These are phyloP conservation scores for Falco punctatus DNA, from an alignment of 2,113 vertebrate species.

Conservation along the genomic window DNA sequence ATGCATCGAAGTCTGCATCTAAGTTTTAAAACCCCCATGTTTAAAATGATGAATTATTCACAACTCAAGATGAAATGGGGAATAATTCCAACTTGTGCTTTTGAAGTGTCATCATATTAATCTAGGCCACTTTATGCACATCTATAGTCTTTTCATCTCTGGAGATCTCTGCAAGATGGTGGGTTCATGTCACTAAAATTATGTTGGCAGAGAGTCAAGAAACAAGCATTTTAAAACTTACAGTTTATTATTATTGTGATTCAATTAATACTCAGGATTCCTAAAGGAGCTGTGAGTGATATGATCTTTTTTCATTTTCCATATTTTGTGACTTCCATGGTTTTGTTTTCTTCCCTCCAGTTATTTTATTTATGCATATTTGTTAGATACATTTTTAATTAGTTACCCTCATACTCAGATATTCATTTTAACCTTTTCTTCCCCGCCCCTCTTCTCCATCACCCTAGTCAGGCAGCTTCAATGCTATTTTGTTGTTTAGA, in stretches of 20 bases:
- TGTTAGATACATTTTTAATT: conserved; percentile 10
- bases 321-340: not conserved
- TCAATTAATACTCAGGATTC: conserved; percentile 14
- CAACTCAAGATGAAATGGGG: conserved; percentile 37
- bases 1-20: conserved; percentile 49
- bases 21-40: conserved; percentile 11
- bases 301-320: not conserved
- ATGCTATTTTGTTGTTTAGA: not conserved
- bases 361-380: conserved; percentile 28
- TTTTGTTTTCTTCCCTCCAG: not conserved
- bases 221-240: not conserved
- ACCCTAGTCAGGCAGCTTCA: not conserved
- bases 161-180: conserved; percentile 42
- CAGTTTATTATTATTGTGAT: conserved; percentile 17
- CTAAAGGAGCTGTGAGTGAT: not conserved
- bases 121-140: conserved; percentile 63
- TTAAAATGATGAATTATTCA: conserved; percentile 69
- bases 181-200: conserved; percentile 13
- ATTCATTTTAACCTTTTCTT: not conserved
- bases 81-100: conserved; percentile 51
- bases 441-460: not conserved
- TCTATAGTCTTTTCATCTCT: conserved; percentile 62
- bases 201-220: conserved; percentile 37
- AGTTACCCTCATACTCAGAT: not conserved
- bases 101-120: conserved; percentile 55